Conservation (phyloP, 2,888 invertebrate species). For the Drosophila demipolita region DNA sequence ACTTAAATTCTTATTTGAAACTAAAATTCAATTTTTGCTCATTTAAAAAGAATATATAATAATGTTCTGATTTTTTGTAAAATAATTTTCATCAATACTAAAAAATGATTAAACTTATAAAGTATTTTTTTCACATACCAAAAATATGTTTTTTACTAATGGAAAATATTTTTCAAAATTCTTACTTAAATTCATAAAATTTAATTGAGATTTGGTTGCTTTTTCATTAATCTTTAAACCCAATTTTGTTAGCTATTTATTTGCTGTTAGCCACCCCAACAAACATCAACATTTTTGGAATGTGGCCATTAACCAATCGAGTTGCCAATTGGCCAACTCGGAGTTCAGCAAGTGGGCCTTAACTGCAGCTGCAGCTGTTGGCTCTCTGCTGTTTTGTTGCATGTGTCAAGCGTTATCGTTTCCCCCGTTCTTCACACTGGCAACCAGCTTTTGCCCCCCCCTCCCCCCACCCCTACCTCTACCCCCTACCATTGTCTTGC, state of each 20-base stretch:
- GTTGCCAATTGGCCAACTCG: conserved; percentile 45
- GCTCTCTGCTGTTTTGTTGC: conserved; percentile 33
- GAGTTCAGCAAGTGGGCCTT: conserved; percentile 49
- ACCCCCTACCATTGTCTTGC: conserved; percentile 48
- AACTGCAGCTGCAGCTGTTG: conserved; percentile 39
- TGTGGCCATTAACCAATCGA: conserved; percentile 40
- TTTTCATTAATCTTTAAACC: not conserved
- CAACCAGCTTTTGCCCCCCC: not conserved
- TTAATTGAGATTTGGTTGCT: not conserved
- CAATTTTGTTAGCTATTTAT: not conserved
- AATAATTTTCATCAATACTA: no score
- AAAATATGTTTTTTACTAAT: not conserved
- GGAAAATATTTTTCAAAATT: not conserved
- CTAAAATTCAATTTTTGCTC: no score
- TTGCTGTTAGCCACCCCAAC: not conserved
- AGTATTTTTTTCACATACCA: no score
- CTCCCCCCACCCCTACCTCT: not conserved
- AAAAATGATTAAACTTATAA: no score
- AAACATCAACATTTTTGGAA: conserved; percentile 24
- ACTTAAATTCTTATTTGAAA: no score
- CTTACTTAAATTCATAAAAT: not conserved
- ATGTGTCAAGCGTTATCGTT: conserved; percentile 68
- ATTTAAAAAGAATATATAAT: no score
- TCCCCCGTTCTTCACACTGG: conserved; percentile 36
- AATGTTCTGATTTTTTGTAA: no score